Conservation (phyloP, 2,888 invertebrate genomes). For the Lathronympha strigana region DNA sequence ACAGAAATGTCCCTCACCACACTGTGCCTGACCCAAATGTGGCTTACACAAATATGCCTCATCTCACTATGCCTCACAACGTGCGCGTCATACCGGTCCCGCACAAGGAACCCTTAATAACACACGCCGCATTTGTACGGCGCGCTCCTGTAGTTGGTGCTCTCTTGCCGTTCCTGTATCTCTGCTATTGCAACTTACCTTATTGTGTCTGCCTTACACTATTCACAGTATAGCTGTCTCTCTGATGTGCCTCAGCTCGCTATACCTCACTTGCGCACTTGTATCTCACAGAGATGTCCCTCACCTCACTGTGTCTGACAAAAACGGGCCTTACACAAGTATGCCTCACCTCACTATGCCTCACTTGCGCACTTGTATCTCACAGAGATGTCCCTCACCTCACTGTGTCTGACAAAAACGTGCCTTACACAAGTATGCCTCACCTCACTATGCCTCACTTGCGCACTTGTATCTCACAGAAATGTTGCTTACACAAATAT, state of each 20-base stretch:
- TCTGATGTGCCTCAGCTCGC: conserved; percentile 53
- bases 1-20: background rate
- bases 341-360: conserved; percentile 61
- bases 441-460: conserved; percentile 57
- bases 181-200: conserved; percentile 52
- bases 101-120: conserved; percentile 65
- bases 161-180: too few species aligned
- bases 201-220: too few species aligned
- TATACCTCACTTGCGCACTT: conserved; percentile 44
- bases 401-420: background rate
- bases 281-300: background rate
- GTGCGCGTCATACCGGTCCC: conserved; percentile 67
- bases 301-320: background rate
- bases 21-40: conserved; percentile 42
- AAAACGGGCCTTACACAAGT: too few species aligned
- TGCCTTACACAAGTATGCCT: conserved; percentile 36
- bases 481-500: background rate
- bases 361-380: background rate
- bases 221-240: too few species aligned
- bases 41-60: conserved; percentile 47
- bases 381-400: background rate
- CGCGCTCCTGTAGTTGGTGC: too few species aligned
- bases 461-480: background rate
- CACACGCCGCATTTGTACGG: conserved; percentile 66
- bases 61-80: conserved; percentile 69